Conservation (phyloP, 1,140 invertebrate genomes). For the Neodiprion virginianus region DNA sequence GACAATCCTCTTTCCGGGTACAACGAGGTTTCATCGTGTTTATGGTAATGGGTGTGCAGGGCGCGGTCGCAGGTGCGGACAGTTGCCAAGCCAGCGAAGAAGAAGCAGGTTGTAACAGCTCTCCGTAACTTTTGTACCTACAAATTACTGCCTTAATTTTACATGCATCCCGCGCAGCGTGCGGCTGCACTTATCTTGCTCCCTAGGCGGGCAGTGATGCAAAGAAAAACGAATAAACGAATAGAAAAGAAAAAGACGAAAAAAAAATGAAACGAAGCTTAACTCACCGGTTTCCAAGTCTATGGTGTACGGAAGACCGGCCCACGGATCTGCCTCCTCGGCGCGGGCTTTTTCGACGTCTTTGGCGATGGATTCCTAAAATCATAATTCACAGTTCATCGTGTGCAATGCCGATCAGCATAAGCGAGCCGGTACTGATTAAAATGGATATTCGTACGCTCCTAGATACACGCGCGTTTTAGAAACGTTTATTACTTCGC, state of each 20-base stretch:
- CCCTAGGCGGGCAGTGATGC: conserved; percentile 9
- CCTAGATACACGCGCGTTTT: no score
- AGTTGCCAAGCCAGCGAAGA: conserved; percentile 2
- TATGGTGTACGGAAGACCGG: conserved; percentile 79
- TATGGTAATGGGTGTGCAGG: conserved; percentile 40
- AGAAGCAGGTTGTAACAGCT: conserved; percentile 13
- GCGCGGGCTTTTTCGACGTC: conserved; percentile 45
- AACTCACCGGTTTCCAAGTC: conserved; percentile 88
- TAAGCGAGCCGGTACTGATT: no score
- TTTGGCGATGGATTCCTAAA: conserved; percentile 44
- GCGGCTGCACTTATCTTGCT: conserved; percentile 7
- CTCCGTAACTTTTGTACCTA: conserved; percentile 31
- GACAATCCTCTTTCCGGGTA: no score
- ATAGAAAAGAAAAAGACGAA: background rate
- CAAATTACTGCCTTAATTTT: conserved; percentile 42
- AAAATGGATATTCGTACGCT: no score
- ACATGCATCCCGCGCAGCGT: conserved; percentile 26
- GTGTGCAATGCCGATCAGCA: no score
- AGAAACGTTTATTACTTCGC: no score
- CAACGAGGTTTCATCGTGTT: conserved; percentile 14
- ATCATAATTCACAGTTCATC: conserved; percentile 17
- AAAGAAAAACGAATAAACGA: background rate
- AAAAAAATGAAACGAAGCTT: background rate
- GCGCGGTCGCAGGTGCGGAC: conserved; percentile 34
- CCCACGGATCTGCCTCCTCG: conserved; percentile 70